Conservation (phyloP, 2,888 invertebrate genomes). For the Euplagia quadripunctaria region DNA sequence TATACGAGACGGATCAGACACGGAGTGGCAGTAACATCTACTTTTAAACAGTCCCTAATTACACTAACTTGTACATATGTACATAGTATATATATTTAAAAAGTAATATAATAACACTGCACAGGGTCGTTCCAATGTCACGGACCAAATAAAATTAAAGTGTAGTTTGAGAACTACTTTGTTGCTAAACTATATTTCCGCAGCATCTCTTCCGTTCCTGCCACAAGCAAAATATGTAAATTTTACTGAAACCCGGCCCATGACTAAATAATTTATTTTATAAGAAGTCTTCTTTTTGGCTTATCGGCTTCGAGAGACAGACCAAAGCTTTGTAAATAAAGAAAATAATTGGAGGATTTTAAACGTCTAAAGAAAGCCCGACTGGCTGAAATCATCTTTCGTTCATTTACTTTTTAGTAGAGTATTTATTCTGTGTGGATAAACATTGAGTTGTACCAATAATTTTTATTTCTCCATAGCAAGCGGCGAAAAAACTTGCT, state of each 20-base stretch:
- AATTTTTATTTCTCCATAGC: slow-evolving; percentile 3
- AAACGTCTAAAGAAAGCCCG: slow-evolving; percentile 36
- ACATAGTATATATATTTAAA: background rate
- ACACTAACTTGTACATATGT: no score
- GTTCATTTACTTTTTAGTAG: slow-evolving; percentile 28
- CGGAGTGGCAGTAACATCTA: background rate
- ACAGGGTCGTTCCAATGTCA: background rate
- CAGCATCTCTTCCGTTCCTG: slow-evolving; percentile 13
- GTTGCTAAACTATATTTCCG: slow-evolving; percentile 36
- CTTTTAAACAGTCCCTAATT: no score
- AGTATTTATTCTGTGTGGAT: slow-evolving; percentile 12
- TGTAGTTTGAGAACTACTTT: slow-evolving; percentile 34
- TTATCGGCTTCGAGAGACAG: slow-evolving; percentile 29
- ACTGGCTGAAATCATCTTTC: slow-evolving; percentile 26
- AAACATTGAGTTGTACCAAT: slow-evolving; percentile 17
- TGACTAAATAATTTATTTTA: slow-evolving; percentile 49
- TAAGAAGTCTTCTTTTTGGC: slow-evolving; percentile 43
- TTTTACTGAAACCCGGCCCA: slow-evolving; percentile 33
- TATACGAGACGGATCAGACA: background rate
- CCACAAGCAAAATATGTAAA: slow-evolving; percentile 48
- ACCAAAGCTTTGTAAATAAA: slow-evolving; percentile 42
- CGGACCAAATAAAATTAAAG: slow-evolving; percentile 32
- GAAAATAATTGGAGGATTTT: slow-evolving; percentile 35
- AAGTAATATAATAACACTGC: background rate
- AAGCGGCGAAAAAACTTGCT: background rate